phyloP scores from a whole-genome alignment of 92 coral and sea anemone species.

The Epizoanthus rinbou region DNA sequence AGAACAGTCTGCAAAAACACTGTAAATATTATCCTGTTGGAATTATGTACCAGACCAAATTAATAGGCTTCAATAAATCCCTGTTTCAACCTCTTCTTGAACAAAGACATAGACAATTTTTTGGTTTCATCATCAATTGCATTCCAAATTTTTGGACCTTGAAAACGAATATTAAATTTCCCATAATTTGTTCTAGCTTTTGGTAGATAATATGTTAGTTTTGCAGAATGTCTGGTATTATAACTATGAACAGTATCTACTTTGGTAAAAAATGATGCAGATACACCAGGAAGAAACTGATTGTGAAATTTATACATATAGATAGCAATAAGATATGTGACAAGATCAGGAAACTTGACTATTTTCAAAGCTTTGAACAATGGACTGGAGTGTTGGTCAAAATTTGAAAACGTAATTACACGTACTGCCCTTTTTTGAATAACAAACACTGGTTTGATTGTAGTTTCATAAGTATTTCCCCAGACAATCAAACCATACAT shows the following conservation, averaged over 20 bases:
- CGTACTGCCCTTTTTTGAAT: too few relatives aligned
- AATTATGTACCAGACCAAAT: conserved; percentile 42
- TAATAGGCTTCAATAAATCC: conserved; percentile 49
- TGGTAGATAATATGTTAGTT: conserved; percentile 42
- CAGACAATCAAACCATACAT: conserved; percentile 48
- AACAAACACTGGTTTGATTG: conserved; percentile 39
- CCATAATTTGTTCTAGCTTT: conserved; percentile 61
- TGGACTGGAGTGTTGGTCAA: conserved; percentile 41
- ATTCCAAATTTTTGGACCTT: conserved; percentile 54
- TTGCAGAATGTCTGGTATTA: conserved; percentile 60
- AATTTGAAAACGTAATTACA: too few relatives aligned
- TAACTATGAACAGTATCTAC: conserved; percentile 39
- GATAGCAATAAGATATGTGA: conserved; percentile 33
- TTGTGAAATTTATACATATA: conserved; percentile 50
- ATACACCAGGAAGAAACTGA: conserved; percentile 42
- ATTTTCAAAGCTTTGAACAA: conserved; percentile 46
- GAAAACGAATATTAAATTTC: conserved; percentile 50
- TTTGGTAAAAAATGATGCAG: conserved; percentile 35
- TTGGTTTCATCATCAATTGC: conserved; percentile 23
- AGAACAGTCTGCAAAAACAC: conserved; percentile 49
- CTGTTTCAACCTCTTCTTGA: conserved; percentile 49
- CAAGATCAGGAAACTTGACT: conserved; percentile 31
- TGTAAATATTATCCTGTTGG: conserved; percentile 40
- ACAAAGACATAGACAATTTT: conserved; percentile 42
- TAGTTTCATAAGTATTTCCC: conserved; percentile 57